A percentile compares a stretch with the other conserved stretches of the same genome.
Conservation (phyloP, 1,140 invertebrate species). For the Drosophila nigrodunni region DNA sequence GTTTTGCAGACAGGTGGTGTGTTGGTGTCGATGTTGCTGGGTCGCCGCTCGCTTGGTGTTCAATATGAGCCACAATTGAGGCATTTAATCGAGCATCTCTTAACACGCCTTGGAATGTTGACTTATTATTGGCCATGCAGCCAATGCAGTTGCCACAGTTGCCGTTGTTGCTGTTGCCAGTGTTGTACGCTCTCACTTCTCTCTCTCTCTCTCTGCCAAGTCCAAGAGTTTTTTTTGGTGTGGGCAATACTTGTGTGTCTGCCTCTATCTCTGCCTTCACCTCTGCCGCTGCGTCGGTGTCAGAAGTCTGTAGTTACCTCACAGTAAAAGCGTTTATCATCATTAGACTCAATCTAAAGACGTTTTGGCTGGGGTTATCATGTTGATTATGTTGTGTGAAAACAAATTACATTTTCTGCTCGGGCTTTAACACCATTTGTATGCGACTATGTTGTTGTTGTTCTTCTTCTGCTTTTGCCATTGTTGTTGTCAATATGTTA, state of each 20-base stretch:
- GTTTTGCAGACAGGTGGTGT: constrained; percentile 77
- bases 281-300: constrained; percentile 67
- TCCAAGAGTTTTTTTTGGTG: constrained; percentile 2
- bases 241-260: constrained; percentile 21
- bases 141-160: constrained; percentile 42
- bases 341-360: constrained; percentile 85
- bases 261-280: constrained; percentile 1
- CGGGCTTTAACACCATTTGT: constrained; percentile 70
- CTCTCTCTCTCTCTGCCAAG: constrained; percentile 8
- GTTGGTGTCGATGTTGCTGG: constrained; percentile 77
- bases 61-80: constrained; percentile 83
- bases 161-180: constrained; percentile 33
- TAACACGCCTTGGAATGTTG: constrained; percentile 83
- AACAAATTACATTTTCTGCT: constrained; percentile 84
- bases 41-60: constrained; percentile 70
- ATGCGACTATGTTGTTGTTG: constrained; percentile 25
- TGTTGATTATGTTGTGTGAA: constrained; percentile 85
- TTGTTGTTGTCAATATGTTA: constrained; percentile 38
- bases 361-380: constrained; percentile 83
- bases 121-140: constrained; percentile 80
- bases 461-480: constrained; percentile 1
- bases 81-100: constrained; percentile 83
- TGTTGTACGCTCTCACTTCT: constrained; percentile 11
- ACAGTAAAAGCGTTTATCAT: constrained; percentile 84
- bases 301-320: constrained; percentile 82